Conservation (phyloP, 2,888 invertebrate species). For the Thecocarcelia acutangulata region DNA sequence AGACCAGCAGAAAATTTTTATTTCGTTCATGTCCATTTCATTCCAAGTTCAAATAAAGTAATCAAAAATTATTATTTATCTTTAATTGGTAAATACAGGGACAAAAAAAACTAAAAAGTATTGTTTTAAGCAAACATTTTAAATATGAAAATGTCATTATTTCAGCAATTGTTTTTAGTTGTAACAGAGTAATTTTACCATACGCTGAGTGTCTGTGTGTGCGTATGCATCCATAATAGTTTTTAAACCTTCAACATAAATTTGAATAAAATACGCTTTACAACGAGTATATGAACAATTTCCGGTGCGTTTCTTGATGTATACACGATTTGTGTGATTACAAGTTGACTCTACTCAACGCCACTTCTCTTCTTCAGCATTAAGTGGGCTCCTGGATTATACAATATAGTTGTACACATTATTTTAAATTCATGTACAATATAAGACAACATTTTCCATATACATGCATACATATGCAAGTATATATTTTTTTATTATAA, state of each 20-base stretch:
- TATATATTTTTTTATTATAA: not conserved
- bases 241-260: constrained; percentile 63
- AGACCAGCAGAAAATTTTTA: too few relatives aligned
- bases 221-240: constrained; percentile 14
- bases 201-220: not conserved
- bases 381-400: constrained; percentile 1
- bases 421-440: not conserved
- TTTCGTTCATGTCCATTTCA: too few relatives aligned
- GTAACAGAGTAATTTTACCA: constrained; percentile 3
- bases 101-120: constrained; percentile 16
- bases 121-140: constrained; percentile 23
- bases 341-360: not conserved
- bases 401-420: not conserved
- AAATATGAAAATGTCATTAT: not conserved
- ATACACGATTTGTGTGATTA: constrained; percentile 11
- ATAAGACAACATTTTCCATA: constrained; percentile 14
- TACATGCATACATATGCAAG: too few relatives aligned
- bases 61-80: constrained; percentile 38
- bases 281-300: constrained; percentile 75
- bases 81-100: constrained; percentile 3
- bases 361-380: not conserved
- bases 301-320: constrained; percentile 75
- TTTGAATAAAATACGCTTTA: constrained; percentile 65
- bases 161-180: constrained; percentile 8
- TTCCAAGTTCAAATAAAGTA: not conserved